Evolutionary conservation across 2,113 vertebrate genomes (phyloP).

Genomic region (Cettia cetti): DNA sequence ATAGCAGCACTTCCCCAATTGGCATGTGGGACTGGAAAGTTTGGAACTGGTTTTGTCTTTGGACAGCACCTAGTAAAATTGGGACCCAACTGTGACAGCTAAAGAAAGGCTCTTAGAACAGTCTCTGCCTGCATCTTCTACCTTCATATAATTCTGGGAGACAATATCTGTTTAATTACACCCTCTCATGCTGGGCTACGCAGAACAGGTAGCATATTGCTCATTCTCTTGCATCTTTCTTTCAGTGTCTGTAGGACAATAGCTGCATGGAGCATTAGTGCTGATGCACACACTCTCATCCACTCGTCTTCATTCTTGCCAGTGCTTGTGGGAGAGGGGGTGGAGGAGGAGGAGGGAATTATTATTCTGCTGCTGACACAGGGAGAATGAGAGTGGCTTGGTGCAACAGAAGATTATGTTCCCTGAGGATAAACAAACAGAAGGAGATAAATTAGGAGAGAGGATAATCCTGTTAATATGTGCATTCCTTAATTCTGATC

Average conservation of each 20-base stretch:
- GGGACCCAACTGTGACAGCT: not conserved
- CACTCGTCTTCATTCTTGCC: constrained; percentile 30
- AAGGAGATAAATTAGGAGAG: constrained; percentile 65
- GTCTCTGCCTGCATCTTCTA: not conserved
- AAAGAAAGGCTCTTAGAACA: not conserved
- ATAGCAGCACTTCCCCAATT: not conserved
- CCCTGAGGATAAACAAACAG: constrained; percentile 65
- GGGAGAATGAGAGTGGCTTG: constrained; percentile 59
- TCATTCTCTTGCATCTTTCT: constrained; percentile 10
- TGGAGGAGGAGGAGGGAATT: constrained; percentile 51
- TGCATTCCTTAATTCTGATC: constrained; percentile 61
- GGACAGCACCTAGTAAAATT: not conserved
- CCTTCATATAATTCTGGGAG: not conserved
- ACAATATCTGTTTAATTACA: constrained; percentile 30
- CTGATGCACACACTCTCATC: constrained; percentile 49
- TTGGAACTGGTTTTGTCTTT: not conserved
- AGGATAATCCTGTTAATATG: constrained; percentile 65
- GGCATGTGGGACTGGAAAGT: not conserved
- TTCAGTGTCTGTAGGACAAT: constrained; percentile 38
- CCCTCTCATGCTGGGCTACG: constrained; percentile 7
- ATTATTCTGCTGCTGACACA: constrained; percentile 69
- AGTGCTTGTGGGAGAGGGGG: constrained; percentile 24
- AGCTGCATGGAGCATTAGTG: constrained; percentile 44
- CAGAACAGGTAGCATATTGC: constrained; percentile 48
- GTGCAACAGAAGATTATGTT: constrained; percentile 67